A percentile compares a stretch with the other conserved stretches of the same genome.
Conservation (phyloP, 2,797 vertebrate species). For the Sebastes miniatus region DNA sequence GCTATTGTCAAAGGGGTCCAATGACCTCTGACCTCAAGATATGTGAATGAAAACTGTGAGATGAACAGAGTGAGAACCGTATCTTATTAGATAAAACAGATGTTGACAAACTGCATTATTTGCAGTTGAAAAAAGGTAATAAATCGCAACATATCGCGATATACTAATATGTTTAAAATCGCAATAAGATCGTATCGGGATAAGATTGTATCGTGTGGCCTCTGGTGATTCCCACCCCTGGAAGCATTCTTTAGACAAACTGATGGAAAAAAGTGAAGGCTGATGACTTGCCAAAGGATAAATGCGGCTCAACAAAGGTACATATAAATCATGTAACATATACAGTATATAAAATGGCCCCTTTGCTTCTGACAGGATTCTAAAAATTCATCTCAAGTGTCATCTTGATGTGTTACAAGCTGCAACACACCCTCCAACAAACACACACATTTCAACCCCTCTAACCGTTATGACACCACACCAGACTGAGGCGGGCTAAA, state of each 20-base stretch:
- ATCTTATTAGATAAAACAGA: no score
- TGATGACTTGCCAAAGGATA: background rate
- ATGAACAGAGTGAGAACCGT: no score
- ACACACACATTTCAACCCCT: slow-evolving; percentile 25
- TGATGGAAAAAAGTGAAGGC: background rate
- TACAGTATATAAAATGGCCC: background rate
- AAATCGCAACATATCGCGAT: no score
- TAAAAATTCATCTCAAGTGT: slow-evolving; percentile 25
- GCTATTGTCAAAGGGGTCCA: no score
- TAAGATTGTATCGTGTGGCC: no score
- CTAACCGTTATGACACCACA: slow-evolving; percentile 41
- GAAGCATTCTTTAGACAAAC: background rate
- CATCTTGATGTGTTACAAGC: slow-evolving; percentile 31
- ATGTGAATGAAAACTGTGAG: no score
- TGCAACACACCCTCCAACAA: slow-evolving; percentile 9
- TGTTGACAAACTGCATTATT: no score
- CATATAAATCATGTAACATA: background rate
- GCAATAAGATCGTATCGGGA: no score
- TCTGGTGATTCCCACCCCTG: no score
- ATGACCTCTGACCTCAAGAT: no score
- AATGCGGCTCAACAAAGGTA: background rate
- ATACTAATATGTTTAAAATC: no score
- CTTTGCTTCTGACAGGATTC: background rate
- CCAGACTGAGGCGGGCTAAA: slow-evolving; percentile 19
- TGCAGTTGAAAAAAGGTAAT: no score